phyloP scores from a whole-genome alignment of 2,797 vertebrate species.

The Ceyx erithaca region DNA sequence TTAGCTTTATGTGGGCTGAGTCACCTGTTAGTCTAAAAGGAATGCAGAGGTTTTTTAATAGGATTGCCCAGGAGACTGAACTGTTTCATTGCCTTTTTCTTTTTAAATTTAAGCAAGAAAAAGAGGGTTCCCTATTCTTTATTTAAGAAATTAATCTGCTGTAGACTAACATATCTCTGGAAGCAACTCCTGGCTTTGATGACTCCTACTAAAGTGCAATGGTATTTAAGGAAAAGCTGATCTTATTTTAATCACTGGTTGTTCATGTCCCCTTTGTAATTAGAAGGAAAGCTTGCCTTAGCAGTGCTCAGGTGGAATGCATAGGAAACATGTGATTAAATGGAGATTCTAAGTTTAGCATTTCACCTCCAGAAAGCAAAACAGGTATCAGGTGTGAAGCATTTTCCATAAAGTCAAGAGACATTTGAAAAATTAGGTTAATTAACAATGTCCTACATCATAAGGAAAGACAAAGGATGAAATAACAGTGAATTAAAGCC shows the following conservation, averaged over 20 bases:
- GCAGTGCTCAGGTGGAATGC: slow-evolving; percentile 7
- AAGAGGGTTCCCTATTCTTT: neutral
- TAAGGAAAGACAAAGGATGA: neutral
- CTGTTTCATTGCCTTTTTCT: neutral
- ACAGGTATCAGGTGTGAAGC: neutral
- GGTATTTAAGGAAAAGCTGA: slow-evolving; percentile 30
- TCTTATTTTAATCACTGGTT: slow-evolving; percentile 37
- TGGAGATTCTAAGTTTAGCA: slow-evolving; percentile 25
- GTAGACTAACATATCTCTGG: neutral
- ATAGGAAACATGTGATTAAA: slow-evolving; percentile 57
- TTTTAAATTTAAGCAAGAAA: neutral
- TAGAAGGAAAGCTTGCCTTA: slow-evolving; percentile 35
- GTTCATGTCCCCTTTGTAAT: slow-evolving; percentile 47
- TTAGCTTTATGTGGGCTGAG: neutral
- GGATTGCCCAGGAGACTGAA: neutral
- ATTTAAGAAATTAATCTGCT: neutral
- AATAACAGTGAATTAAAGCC: neutral
- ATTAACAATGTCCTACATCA: neutral
- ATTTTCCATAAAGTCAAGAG: neutral
- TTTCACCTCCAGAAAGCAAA: slow-evolving; percentile 9
- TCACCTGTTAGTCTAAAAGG: neutral
- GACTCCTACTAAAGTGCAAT: neutral
- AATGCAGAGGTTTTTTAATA: neutral
- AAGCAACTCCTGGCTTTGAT: slow-evolving; percentile 28
- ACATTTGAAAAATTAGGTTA: neutral